Conservation (phyloP, 1,140 invertebrate genomes). For the Musca domestica region DNA sequence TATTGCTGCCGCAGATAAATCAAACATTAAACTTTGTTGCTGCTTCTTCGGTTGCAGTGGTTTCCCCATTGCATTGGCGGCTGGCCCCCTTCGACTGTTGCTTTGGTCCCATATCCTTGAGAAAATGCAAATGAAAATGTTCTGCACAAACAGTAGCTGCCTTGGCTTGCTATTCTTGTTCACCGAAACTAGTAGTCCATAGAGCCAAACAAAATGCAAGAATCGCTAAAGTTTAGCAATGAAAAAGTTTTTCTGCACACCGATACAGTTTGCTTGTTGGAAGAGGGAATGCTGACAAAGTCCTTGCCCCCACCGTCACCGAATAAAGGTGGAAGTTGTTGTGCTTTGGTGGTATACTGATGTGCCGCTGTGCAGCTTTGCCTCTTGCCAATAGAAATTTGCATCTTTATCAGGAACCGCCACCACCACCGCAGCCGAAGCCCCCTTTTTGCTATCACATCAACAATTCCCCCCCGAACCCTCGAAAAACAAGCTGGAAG, state of each 20-base stretch:
- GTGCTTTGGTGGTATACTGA: too few relatives aligned
- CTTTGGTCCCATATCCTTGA: background rate
- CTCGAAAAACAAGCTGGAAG: background rate
- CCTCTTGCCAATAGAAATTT: too few relatives aligned
- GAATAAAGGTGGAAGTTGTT: too few relatives aligned
- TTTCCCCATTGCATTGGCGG: too few relatives aligned
- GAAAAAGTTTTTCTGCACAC: slow-evolving; percentile 15
- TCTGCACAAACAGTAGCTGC: background rate
- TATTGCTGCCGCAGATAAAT: slow-evolving; percentile 17
- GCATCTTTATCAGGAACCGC: too few relatives aligned
- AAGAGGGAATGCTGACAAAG: background rate
- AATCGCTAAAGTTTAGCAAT: slow-evolving; percentile 18
- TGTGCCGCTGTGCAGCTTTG: too few relatives aligned
- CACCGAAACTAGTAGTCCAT: background rate
- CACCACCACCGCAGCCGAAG: background rate
- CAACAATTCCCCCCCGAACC: slow-evolving; percentile 12
- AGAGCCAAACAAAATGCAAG: background rate
- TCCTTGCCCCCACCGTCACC: background rate
- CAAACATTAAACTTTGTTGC: slow-evolving; percentile 16
- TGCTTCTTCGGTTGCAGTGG: background rate
- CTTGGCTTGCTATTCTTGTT: too few relatives aligned
- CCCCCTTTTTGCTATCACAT: background rate
- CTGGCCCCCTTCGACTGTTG: too few relatives aligned
- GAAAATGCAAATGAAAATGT: slow-evolving; percentile 14
- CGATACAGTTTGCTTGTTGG: slow-evolving; percentile 8